Evolutionary conservation across 2,113 vertebrate genomes (phyloP).

Genomic region (Entomyzon cyanotis): DNA sequence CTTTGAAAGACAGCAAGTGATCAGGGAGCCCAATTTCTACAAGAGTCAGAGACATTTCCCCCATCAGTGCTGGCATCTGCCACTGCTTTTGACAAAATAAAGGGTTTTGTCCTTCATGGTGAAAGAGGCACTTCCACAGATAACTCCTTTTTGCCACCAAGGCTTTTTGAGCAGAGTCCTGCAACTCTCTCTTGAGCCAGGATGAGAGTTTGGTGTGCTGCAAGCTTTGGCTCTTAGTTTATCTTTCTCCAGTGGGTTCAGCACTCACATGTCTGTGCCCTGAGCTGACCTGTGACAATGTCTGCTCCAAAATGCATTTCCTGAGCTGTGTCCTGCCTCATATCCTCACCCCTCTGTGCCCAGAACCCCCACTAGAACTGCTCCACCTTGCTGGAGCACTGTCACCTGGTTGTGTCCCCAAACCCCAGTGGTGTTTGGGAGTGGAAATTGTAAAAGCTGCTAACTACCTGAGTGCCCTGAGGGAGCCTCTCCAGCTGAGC

Average conservation of each 20-base stretch:
- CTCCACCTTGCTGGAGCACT: not conserved
- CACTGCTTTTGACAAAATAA: not conserved
- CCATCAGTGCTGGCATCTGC: not conserved
- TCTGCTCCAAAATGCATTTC: not conserved
- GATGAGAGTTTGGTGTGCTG: accelerated
- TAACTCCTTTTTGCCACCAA: not conserved
- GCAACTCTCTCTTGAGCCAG: not conserved
- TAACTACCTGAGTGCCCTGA: not conserved
- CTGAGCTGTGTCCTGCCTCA: not conserved
- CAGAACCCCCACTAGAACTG: not conserved
- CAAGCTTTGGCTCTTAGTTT: accelerated
- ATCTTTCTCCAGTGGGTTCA: not conserved
- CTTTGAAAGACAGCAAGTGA: accelerated
- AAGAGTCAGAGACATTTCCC: not conserved
- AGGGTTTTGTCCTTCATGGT: not conserved
- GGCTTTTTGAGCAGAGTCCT: not conserved
- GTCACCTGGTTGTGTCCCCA: too few relatives aligned
- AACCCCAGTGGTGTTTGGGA: accelerated
- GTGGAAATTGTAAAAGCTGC: not conserved
- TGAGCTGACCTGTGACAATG: not conserved
- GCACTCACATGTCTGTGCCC: accelerated
- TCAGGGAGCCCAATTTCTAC: not conserved
- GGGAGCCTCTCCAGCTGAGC: not conserved
- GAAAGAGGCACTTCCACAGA: not conserved
- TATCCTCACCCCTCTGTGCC: too few relatives aligned